Evolutionary conservation across 2,797 vertebrate genomes (phyloP).

Genomic region (Siniperca scherzeri): DNA sequence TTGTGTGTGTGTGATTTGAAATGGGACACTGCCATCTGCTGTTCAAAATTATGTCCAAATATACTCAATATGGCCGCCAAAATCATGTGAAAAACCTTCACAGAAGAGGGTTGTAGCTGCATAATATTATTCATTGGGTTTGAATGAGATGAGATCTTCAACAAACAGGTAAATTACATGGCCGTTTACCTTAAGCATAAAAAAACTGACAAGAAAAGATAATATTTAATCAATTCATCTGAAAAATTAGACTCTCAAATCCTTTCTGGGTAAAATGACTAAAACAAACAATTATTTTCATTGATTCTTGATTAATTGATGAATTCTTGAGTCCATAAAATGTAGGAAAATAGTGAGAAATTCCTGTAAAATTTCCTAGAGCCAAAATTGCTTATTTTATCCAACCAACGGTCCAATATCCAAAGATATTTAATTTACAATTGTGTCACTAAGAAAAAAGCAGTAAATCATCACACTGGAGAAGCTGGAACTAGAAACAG

Average conservation of each 20-base stretch:
- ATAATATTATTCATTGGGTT: neutral
- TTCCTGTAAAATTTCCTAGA: neutral
- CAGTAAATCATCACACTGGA: neutral
- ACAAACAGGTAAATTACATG: no score
- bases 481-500: neutral
- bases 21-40: constrained; percentile 80
- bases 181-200: neutral
- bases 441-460: neutral
- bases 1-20: constrained; percentile 38
- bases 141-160: neutral
- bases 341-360: neutral
- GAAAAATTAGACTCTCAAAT: neutral
- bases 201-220: neutral
- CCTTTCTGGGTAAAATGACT: no score
- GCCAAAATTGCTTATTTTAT: neutral
- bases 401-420: neutral
- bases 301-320: no score
- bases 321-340: neutral
- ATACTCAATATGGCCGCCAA: no score
- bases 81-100: no score
- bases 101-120: neutral
- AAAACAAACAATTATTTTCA: neutral
- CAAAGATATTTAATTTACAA: neutral
- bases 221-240: neutral
- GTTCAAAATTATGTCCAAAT: constrained; percentile 37